Evolutionary conservation across 2,888 invertebrate genomes (phyloP), one percentile per base, ranked within the genome.

Genomic region (Adineta ricciae): DNA sequence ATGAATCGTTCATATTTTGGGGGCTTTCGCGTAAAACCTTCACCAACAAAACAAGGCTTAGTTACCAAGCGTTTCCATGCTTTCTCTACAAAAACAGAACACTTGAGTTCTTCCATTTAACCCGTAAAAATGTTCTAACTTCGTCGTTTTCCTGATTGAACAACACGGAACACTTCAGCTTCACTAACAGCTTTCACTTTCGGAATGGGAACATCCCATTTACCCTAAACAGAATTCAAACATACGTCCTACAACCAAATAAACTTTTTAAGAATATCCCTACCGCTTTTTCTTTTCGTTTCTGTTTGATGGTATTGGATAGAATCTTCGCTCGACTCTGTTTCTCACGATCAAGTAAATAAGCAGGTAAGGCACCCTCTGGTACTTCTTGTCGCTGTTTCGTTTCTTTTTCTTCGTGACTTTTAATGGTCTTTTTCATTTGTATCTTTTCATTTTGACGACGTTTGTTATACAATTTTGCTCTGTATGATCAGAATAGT

Each of bases 51-150:
- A 83, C 95, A 95, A 0, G 96, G 96, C 92, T 98, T 99, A 0
- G 98, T 99, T 0, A 99, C 97, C 97, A 99, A 97, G 86, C 99
- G 92, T 89, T 99, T 99, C 99, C 99, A 99, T 0, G 95, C 96
- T 92, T 99, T 99, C 85, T 91, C 90, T 90, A 87, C 46, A 46
- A 46, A 46, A 11, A 46, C n/a, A n/a, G n/a, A 46, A 46, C 46
- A 46, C 46, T 8, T 46, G 46, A 46, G 8, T 46, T 46, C 11
- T 46, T 46, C 5, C 5, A 46, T 46, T 11, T 46, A 8, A 46
- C 11, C 46, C 5, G 11, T 46, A 46, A 11, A 46, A 46, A n/a
- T n/a, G n/a, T 46, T 19, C 2, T 19, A 87, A 89, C 96, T 92
- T 90, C 94, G 95, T 0, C 95, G 92, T 91, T 97, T 98, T 64